Percentiles rank a stretch among this genome's conserved stretches.
Conservation (phyloP, 2,888 invertebrate genomes). For the Abscondita cerata region DNA sequence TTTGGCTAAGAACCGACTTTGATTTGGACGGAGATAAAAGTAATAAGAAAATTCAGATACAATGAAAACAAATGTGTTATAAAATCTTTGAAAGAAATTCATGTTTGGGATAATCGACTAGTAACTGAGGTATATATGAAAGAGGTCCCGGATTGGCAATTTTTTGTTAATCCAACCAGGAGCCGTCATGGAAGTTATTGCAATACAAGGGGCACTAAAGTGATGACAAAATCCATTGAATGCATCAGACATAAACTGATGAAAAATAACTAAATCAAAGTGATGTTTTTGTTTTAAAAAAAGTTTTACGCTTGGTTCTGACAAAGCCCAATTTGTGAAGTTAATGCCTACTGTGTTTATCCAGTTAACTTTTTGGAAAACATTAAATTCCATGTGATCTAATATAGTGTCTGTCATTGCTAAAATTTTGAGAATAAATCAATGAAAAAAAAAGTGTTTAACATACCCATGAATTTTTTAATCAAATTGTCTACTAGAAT, state of each 20-base stretch:
- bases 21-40: no score
- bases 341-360: background rate
- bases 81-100: constrained; percentile 25
- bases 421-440: no score
- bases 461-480: no score
- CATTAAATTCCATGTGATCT: background rate
- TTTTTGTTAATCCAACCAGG: no score
- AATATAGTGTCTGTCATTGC: background rate
- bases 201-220: constrained; percentile 46
- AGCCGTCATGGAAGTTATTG: constrained; percentile 51
- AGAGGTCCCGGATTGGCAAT: no score
- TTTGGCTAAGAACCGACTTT: no score
- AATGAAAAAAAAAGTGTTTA: no score
- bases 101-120: constrained; percentile 1
- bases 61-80: constrained; percentile 16
- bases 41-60: background rate
- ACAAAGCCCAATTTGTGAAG: constrained; percentile 18
- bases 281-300: no score
- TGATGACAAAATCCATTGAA: constrained; percentile 51
- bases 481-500: no score
- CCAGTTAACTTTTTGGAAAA: background rate
- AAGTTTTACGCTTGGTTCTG: no score
- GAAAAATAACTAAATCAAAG: no score
- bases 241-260: constrained; percentile 59
- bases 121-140: constrained; percentile 60